Percentiles rank a stretch among this genome's conserved stretches.
Evolutionary conservation across 92 coral and sea anemone genomes (phyloP).

Genomic region (Palythoa caribaeorum): DNA sequence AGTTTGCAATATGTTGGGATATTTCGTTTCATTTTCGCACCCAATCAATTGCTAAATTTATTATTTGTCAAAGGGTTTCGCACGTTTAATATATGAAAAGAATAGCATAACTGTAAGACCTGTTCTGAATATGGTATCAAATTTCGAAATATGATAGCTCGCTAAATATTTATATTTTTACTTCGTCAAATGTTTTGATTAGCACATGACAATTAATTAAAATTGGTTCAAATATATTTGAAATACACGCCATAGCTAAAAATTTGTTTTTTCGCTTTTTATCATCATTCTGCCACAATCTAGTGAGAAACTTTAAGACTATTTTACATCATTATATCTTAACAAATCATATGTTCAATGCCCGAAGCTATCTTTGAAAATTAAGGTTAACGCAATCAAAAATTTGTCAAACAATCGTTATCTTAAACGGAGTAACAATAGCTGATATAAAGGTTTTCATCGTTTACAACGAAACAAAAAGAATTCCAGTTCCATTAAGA

Average conservation of each 20-base stretch:
- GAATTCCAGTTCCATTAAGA: neutral
- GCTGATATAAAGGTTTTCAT: neutral
- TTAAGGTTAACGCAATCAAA: neutral
- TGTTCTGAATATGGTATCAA: neutral
- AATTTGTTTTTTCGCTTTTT: neutral
- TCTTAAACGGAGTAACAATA: neutral
- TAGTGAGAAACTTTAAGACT: neutral
- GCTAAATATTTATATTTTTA: neutral
- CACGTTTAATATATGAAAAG: neutral
- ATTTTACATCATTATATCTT: neutral
- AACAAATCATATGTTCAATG: neutral
- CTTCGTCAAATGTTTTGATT: slow-evolving; percentile 10
- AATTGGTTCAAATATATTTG: neutral
- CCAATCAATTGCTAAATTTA: neutral
- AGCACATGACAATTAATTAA: neutral
- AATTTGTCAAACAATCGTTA: neutral
- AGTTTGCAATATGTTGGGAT: neutral
- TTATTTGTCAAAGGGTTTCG: neutral
- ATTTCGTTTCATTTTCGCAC: neutral
- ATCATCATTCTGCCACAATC: neutral
- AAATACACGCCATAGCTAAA: neutral
- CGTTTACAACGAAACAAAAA: neutral
- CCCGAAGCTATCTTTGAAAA: neutral
- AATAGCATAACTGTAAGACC: neutral
- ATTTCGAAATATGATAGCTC: slow-evolving; percentile 2